phyloP scores from a whole-genome alignment of 2,888 invertebrate genomes.

The Bombyx huttoni region DNA sequence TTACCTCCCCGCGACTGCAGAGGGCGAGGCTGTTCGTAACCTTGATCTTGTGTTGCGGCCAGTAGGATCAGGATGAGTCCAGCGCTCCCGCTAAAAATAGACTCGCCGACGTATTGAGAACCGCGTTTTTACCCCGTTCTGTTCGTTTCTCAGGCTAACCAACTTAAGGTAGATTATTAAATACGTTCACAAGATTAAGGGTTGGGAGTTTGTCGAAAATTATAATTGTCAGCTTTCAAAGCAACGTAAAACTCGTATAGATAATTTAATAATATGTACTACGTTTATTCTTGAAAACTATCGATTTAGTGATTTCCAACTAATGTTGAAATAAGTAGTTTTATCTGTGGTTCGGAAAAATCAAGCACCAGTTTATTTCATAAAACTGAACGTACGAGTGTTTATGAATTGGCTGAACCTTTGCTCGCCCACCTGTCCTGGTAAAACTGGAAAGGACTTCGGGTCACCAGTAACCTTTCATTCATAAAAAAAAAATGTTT shows the following conservation, averaged over 20 bases:
- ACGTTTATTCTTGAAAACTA: too few species aligned
- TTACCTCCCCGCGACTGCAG: conserved; percentile 11
- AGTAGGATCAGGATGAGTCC: conserved; percentile 50
- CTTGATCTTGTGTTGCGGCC: conserved; percentile 64
- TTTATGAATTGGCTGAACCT: too few species aligned
- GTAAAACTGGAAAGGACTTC: too few species aligned
- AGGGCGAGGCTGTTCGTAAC: conserved; percentile 31
- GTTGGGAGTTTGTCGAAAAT: not conserved
- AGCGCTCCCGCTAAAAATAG: conserved; percentile 58
- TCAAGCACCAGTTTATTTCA: too few species aligned
- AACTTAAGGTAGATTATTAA: conserved; percentile 8
- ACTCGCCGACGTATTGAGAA: conserved; percentile 48
- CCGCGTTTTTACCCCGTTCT: conserved; percentile 44
- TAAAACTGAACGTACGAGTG: too few species aligned
- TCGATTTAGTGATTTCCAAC: too few species aligned
- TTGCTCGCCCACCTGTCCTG: too few species aligned
- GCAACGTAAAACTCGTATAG: not conserved
- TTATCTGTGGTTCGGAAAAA: too few species aligned
- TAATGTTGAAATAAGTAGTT: too few species aligned
- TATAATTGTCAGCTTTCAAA: not conserved
- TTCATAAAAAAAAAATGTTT: too few species aligned
- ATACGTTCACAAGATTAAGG: not conserved
- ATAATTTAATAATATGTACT: too few species aligned
- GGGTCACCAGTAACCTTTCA: too few species aligned
- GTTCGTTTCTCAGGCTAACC: conserved; percentile 48